phyloP scores from a whole-genome alignment of 2,113 vertebrate species.

The Thymallus thymallus region DNA sequence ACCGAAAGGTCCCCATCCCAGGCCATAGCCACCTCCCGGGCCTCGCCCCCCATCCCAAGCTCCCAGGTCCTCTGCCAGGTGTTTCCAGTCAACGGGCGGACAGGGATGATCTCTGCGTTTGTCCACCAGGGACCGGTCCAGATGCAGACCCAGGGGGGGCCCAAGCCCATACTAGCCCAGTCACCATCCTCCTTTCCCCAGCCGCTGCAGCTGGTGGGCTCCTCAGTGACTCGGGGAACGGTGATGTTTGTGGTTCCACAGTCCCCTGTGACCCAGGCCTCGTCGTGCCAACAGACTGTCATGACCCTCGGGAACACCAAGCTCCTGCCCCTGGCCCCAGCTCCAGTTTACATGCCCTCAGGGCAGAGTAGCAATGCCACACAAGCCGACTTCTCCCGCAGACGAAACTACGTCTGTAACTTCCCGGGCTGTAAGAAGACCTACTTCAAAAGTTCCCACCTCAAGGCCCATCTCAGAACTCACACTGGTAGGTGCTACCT shows the following conservation, averaged over 20 bases:
- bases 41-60: constrained; percentile 65
- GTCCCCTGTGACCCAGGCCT: constrained; percentile 64
- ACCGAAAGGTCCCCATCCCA: constrained; percentile 50
- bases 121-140: constrained; percentile 76
- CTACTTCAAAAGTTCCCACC: constrained; percentile 98
- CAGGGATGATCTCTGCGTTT: constrained; percentile 81
- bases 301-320: constrained; percentile 87
- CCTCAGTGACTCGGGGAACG: constrained; percentile 81
- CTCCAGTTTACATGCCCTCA: constrained; percentile 84
- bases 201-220: constrained; percentile 80
- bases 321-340: constrained; percentile 90
- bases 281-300: constrained; percentile 65
- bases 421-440: constrained; percentile 95
- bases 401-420: constrained; percentile 90
- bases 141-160: constrained; percentile 39
- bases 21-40: constrained; percentile 45
- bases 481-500: constrained; percentile 85
- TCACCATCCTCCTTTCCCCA: constrained; percentile 65
- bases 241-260: constrained; percentile 93
- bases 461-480: constrained; percentile 96
- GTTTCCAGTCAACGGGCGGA: constrained; percentile 80
- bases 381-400: constrained; percentile 86
- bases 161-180: constrained; percentile 80
- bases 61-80: constrained; percentile 88
- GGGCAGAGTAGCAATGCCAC: constrained; percentile 71